These are phyloP conservation scores for Neolamprologus longior DNA, from an alignment of 2,113 vertebrate genomes.

Conservation along the genomic window DNA sequence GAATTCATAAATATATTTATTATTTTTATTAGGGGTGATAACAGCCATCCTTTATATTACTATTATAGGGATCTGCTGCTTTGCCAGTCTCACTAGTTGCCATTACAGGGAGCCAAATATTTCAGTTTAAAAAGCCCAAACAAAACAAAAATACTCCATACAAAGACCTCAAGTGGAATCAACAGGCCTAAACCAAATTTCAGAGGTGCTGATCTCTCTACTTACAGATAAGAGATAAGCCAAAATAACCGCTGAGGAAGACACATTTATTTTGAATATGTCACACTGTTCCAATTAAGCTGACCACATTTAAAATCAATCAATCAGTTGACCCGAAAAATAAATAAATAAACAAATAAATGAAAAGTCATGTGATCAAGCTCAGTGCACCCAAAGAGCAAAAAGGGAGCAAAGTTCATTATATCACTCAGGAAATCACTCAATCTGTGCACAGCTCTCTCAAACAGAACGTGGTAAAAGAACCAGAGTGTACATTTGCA, in stretches of 20 bases:
- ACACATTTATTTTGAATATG: neutral
- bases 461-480: neutral
- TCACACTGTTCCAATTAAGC: neutral
- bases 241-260: neutral
- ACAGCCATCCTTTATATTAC: neutral
- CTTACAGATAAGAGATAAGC: neutral
- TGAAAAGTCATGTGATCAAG: neutral
- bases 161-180: neutral
- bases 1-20: neutral
- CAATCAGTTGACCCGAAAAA: neutral
- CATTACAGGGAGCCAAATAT: neutral
- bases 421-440: neutral
- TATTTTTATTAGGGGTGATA: neutral
- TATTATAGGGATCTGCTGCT: neutral
- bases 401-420: neutral
- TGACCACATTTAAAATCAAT: neutral
- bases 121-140: neutral
- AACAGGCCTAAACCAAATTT: neutral
- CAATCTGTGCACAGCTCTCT: neutral
- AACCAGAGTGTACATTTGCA: neutral
- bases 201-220: neutral
- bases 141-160: neutral
- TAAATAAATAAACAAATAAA: neutral
- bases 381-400: accelerated
- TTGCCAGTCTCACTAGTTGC: neutral